Base-by-base conservation (phyloP, 2,113 vertebrate species). In the Limnothrissa miodon region DNA sequence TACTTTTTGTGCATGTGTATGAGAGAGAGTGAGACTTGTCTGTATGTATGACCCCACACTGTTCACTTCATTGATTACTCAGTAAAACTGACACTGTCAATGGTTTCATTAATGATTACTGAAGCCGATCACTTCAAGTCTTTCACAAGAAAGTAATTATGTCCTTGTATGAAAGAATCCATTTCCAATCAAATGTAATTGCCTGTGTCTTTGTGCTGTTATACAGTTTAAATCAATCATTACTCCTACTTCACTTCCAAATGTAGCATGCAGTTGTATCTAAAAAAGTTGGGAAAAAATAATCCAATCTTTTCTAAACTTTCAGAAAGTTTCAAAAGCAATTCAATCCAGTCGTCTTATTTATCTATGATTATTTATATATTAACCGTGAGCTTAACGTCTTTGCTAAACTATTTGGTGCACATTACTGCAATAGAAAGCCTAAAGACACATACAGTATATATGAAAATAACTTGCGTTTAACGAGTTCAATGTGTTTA, bases 21-120 rank as follows among this genome's bases (percentile, higher is more conserved):
- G 19, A 89, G 56, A 79, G 56, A 4, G 66, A 59, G n/a, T 33
- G 59, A 1, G 56, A 74, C 66, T 74, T 74, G 25, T 36, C 33
- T 66, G 59, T 36, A 13, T 74, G 66, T 13, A 11, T 33, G 66
- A 74, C 59, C n/a, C 1, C 66, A 33, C n/a, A 7, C n/a, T 62
- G 59, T 29, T 21, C 53, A 56, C 19, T 6, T 70, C 62, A 74
- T 74, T 74, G 66, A 74, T 74, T 36, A 15, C 11, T 74, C 66
- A 33, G 13, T 74, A 33, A 74, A 74, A 13, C 66, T 39, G 33
- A 74, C 66, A 74, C 3, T 39, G 29, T 39, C 66, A 2, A 36
- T 23, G 62, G 29, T 74, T 70, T 74, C 25, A 74, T 17, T 74
- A 15, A 13, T 33, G 29, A 19, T 36, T 2, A 66, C 25, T 66